Base-by-base conservation (phyloP, 2,113 vertebrate genomes). In the Nymphicus hollandicus region DNA sequence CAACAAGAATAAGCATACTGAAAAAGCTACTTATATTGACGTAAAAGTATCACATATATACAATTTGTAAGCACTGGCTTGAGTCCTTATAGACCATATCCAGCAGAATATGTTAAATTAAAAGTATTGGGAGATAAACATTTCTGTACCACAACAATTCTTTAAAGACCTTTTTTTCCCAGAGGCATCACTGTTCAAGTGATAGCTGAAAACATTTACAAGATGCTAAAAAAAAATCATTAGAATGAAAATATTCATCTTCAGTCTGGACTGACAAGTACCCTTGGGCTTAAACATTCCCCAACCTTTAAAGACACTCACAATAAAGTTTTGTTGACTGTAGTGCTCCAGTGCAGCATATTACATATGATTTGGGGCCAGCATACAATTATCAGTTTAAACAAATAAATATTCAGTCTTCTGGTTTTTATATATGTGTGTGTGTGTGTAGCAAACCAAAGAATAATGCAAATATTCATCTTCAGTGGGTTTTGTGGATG, bases 341-440 rank as follows among this genome's bases (percentile, higher is more conserved):
- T 18, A 68, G 63, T 58, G 33, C 52, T 74, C 60, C 10, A 70
- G 10, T 53, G 15, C 2, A 85, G 17, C 7, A 17, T 23, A 37
- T 11, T 49, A 39, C 13, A 17, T 41, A 24, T 11, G 29, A 44
- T 37, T 41, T 28, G 70, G 15, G 17, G 25, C 71, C 53, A 56
- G 17, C 6, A 58, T 16, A 31, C 1, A 35, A 37, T 31, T 50
- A 64, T 27, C 13, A 49, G 7, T 80, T 80, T 49, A 60, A 64
- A 89, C 2, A 84, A 90, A 86, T 37, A 58, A 60, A 35, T 44
- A 71, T 10, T 63, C 7, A 23, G 28, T 49, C 11, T 60, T 82
- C 28, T 49, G 5, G 3, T 55, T 53, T 52, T 6, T 22, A 33
- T 4, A 35, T 0, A 3, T 16, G 4, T 19, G 1, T n/a, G 1